phyloP scores from a whole-genome alignment of 2,888 invertebrate genomes.

The Sminthurides aquaticus region DNA sequence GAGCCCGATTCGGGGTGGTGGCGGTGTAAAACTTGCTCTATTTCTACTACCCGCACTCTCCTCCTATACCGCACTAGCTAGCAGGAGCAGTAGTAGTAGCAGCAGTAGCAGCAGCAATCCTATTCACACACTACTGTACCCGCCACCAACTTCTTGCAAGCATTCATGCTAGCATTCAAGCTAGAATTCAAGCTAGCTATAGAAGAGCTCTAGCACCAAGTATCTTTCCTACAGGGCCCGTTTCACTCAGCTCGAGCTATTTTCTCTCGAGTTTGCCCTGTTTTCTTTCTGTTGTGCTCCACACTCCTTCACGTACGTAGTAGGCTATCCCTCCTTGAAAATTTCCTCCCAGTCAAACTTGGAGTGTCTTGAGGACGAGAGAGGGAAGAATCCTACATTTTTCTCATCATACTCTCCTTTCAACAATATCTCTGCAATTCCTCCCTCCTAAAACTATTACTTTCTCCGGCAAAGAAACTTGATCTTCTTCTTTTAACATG shows the following conservation, averaged over 20 bases:
- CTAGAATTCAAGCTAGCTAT: too few species aligned
- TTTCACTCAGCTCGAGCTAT: background rate
- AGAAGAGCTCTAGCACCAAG: too few species aligned
- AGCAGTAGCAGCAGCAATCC: too few species aligned
- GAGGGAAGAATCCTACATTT: background rate
- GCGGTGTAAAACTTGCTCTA: too few species aligned
- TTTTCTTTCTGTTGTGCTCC: background rate
- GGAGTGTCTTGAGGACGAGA: constrained; percentile 1
- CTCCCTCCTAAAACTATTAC: background rate
- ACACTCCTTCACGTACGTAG: background rate
- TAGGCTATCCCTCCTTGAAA: background rate
- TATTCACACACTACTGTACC: too few species aligned
- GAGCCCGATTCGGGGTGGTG: too few species aligned
- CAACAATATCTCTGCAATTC: background rate
- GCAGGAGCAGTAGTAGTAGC: too few species aligned
- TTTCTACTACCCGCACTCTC: too few species aligned
- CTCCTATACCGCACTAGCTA: too few species aligned
- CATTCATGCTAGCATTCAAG: too few species aligned
- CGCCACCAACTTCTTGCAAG: too few species aligned
- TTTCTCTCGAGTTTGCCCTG: background rate
- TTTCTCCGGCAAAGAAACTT: background rate
- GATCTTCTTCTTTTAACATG: background rate
- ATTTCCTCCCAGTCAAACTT: background rate
- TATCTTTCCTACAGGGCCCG: too few species aligned
- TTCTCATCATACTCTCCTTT: constrained; percentile 2